Evolutionary conservation across 2,888 invertebrate genomes (phyloP), one percentile per base, ranked within the genome.

Genomic region (Diaprepes abbreviatus): DNA sequence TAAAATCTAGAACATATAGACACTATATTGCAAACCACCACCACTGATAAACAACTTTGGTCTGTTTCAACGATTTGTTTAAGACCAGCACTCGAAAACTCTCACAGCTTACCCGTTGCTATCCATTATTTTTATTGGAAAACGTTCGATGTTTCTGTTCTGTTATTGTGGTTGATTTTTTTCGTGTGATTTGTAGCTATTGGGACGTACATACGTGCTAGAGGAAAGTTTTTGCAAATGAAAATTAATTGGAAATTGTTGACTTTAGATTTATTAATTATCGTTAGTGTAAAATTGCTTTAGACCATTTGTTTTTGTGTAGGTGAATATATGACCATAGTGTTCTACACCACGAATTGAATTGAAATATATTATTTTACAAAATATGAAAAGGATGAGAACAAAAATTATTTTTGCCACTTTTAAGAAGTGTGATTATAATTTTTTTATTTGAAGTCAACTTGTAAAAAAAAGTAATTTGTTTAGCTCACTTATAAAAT

Each of bases 161-260:
- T 28, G 48, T 28, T 50, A 50, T 28, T 50, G 28, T 14, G 48
- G 48, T 50, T 28, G 28, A 50, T 50, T 50, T 50, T 50, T 28
- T 50, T 14, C n/a, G n/a, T 50, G 28, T 50, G 48, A 50, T 50
- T 50, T 50, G 48, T 50, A 28, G 48, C 48, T 9, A 14, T 50
- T 28, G 48, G 14, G 4, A 50, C 24, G 48, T 21, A 38, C 38
- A 24, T 33, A 21, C 43, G 48, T 28, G 48, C 16, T 21, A 5
- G 10, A 19, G 28, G 12, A 19, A 43, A 43, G 21, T 28, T 50
- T 24, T 28, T 28, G 3, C 5, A 50, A 50, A 31, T 50, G 21
- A 50, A 50, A 50, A 50, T 50, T 50, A 50, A 50, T 50, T 50
- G 48, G 28, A 14, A 14, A 28, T 43, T 24, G 28, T 14, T 50